Evolutionary conservation across 2,888 invertebrate genomes (phyloP).

Genomic region (Craniophora ligustri): DNA sequence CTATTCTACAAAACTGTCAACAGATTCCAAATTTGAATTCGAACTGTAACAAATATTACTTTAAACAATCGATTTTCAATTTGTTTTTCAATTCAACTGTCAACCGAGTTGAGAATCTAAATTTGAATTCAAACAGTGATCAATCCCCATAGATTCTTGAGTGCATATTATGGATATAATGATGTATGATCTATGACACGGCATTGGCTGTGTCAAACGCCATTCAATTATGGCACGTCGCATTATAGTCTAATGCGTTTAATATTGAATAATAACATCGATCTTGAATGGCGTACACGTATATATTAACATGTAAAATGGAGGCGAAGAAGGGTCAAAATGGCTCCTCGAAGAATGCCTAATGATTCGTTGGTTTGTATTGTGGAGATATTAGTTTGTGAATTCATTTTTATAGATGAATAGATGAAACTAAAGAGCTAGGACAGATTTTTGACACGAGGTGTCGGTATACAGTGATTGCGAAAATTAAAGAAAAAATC

Average conservation of each 20-base stretch:
- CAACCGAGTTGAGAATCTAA: not conserved
- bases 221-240: conserved; percentile 67
- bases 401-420: too few relatives aligned
- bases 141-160: conserved; percentile 18
- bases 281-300: conserved; percentile 66
- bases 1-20: not conserved
- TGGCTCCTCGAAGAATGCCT: conserved; percentile 41
- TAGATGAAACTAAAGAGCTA: too few relatives aligned
- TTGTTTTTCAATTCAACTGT: too few relatives aligned
- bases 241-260: conserved; percentile 57
- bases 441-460: not conserved
- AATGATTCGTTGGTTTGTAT: conserved; percentile 25
- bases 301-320: conserved; percentile 63
- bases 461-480: not conserved
- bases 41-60: too few relatives aligned
- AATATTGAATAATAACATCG: conserved; percentile 69
- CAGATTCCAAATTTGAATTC: not conserved
- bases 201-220: conserved; percentile 66
- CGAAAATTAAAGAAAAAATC: not conserved
- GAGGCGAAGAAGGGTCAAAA: conserved; percentile 55
- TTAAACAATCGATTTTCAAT: not conserved
- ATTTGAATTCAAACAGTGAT: conserved; percentile 10
- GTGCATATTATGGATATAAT: conserved; percentile 61
- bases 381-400: not conserved
- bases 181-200: conserved; percentile 70